Conservation (phyloP, 2,797 vertebrate genomes). For the Monodelphis domestica region DNA sequence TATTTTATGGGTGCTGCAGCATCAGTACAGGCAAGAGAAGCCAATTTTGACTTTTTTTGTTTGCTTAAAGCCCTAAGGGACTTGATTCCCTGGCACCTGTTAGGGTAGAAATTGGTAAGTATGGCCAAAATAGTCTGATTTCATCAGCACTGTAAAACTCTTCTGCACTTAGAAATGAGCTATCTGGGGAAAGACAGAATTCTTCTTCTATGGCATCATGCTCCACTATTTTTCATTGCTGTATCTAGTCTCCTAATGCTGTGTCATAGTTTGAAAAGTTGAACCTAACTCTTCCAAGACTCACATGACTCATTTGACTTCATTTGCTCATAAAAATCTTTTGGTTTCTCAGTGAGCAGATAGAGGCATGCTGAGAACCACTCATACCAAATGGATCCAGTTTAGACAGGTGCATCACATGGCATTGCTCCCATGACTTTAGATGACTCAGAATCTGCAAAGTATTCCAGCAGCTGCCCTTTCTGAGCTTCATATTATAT, state of each 20-base stretch:
- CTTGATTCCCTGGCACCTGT: background rate
- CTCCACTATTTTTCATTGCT: background rate
- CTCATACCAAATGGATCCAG: background rate
- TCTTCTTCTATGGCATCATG: background rate
- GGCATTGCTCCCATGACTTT: background rate
- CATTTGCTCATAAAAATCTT: background rate
- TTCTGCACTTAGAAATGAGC: background rate
- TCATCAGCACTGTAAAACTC: background rate
- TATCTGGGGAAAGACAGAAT: background rate
- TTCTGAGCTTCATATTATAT: background rate
- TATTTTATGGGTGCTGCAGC: background rate
- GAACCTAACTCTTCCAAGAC: background rate
- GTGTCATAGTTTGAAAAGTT: background rate
- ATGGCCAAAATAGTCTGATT: background rate
- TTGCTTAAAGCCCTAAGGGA: background rate
- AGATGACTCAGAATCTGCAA: background rate
- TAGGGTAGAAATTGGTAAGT: background rate
- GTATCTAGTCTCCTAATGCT: background rate
- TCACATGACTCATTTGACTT: background rate
- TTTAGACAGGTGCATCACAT: background rate
- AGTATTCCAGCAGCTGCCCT: background rate
- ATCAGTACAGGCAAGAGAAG: too few relatives aligned
- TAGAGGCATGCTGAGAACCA: background rate
- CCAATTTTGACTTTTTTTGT: too few relatives aligned
- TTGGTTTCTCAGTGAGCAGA: background rate